Evolutionary conservation across 2,113 vertebrate species (phyloP).

Genomic region (Spermophilus dauricus): DNA sequence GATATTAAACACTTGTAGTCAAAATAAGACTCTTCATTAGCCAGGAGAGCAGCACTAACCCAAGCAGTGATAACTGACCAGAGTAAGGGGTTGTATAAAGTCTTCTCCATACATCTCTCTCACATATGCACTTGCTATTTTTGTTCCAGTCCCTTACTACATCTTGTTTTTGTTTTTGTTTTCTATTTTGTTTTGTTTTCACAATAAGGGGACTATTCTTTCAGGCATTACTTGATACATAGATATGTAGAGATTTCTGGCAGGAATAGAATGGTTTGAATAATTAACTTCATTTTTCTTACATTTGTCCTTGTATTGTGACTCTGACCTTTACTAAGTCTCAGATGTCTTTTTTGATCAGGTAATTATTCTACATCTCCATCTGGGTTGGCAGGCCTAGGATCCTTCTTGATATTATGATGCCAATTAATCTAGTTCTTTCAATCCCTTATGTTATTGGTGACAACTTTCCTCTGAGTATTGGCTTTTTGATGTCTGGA

Average conservation of each 20-base stretch:
- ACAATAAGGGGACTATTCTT: not conserved
- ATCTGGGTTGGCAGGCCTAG: not conserved
- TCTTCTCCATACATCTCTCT: not conserved
- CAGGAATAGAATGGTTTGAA: not conserved
- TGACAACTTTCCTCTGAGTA: not conserved
- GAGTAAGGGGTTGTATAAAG: too few species aligned
- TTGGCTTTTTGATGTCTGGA: not conserved
- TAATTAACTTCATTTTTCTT: not conserved
- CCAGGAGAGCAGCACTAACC: not conserved
- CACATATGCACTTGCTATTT: not conserved
- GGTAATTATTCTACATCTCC: not conserved
- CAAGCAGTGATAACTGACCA: not conserved
- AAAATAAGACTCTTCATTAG: not conserved
- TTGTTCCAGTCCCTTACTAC: not conserved
- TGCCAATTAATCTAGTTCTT: not conserved
- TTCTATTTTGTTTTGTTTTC: not conserved
- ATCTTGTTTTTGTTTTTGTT: not conserved
- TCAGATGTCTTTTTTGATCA: not conserved
- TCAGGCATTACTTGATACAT: not conserved
- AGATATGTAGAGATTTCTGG: not conserved
- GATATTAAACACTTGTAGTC: not conserved
- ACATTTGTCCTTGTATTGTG: not conserved
- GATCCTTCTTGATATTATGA: not conserved
- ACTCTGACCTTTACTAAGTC: too few species aligned
- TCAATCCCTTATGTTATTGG: not conserved